Evolutionary conservation across 1,140 invertebrate genomes (phyloP), one percentile per base, ranked within the genome.

Genomic region (Aricia agestis): DNA sequence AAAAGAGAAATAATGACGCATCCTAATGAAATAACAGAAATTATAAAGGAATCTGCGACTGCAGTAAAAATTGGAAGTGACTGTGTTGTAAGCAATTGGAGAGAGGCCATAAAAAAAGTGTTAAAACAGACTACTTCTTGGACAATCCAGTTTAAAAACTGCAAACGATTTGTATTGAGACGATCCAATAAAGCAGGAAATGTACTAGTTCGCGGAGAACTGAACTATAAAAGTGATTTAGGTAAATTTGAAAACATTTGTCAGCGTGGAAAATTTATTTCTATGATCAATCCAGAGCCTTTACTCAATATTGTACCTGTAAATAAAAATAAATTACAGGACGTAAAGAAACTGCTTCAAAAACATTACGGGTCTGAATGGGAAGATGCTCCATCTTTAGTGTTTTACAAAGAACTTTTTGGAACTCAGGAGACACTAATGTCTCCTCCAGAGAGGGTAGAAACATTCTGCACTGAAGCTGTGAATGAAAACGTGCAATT

Each of bases 1-100:
- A 77, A 70, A 66, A 68, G 15, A 19, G 74, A 81, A 59, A 66
- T 79, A 15, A 76, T 79, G 18, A 19, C 75, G 45, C 66, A 73
- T 17, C 74, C 79, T 13, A 32, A 76, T 32, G 73, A 78, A 70
- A 72, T 70, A 58, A 67, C 18, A 70, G 63, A 73, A 15, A 63
- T 73, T 67, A 68, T 76, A 11, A 13, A 17, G 11, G 67, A 73
- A 71, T 66, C 66, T 2, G 42, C 72, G 58, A 76, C 25, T 10
- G 31, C 72, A 17, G 17, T 17, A 36, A 66, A 66, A 66, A n/a
- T 66, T 11, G 65, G 65, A 19, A 17, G 6, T 1, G 65, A 66
- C 31, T 66, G 65, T 41, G 6, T 31, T 7, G 13, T 66, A 10
- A 41, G 32, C 32, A 32, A 36, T 5, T 67, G 66, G 66, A 42